Base-by-base conservation (phyloP, 1,140 invertebrate species). In the Pseudomyrmex pallidus region DNA sequence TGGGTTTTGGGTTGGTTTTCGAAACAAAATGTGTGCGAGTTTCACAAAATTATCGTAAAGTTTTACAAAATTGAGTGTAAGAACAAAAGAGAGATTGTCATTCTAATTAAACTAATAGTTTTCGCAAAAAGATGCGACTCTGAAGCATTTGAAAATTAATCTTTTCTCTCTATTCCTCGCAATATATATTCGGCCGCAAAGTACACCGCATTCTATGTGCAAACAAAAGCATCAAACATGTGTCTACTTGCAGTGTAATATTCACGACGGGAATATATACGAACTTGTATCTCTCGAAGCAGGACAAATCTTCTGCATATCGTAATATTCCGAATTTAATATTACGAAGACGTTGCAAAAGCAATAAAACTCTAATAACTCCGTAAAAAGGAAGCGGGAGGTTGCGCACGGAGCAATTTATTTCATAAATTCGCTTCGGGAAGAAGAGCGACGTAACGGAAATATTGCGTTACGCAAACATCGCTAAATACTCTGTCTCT, bases 381-480 rank as follows among this genome's bases (percentile, higher is more conserved):
- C n/a, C 44, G 44, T 10, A 13, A 80, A 50, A 78, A 59, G 22
- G 22, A 12, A 48, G 10, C 15, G 20, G 12, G 17, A 22, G 12
- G 8, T 5, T 3, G 17, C 10, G 9, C 22, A 3, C 52, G 5
- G 56, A 68, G 76, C 44, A 70, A 80, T 70, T 70, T 50, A 59
- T 80, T 80, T 80, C 20, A 80, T 70, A 80, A 80, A 67, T 57
- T 56, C 44, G 2, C 12, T 12, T 5, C 20, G 12, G 44, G 44
- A n/a, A 1, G 20, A 52, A 50, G 66, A 85, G 48, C 17, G 80
- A 76, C 20, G 10, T 82, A 62, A 82, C 48, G 25, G 72, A 80
- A 59, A 80, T 70, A 80, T 80, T 70, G 17, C 64, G 15, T 78
- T 68, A 67, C 17, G 44, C 70, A 78, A 80, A 80, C 15, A 20